Evolutionary conservation across 2,888 invertebrate species (phyloP), one percentile per base, ranked within the genome.

Genomic region (Syritta pipiens): DNA sequence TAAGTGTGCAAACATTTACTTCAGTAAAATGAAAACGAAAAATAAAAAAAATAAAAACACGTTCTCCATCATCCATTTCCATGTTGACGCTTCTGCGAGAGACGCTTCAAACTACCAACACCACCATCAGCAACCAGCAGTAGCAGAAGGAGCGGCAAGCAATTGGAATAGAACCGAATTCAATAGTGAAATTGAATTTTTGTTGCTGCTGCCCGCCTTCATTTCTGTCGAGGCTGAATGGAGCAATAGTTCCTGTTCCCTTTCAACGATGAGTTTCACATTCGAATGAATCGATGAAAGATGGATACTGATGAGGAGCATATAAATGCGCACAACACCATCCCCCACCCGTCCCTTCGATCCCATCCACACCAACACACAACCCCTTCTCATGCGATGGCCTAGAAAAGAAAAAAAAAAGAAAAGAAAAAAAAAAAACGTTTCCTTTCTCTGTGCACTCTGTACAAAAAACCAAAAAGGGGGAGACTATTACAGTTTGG

Each of bases 271-370:
- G 65, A 53, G 67, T 67, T 75, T 68, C 26, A 76, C 76, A 69
- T 69, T 63, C 20, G 51, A 69, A 53, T 69, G 69, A 63, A 69
- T 69, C 76, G 51, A 69, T 69, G 37, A 76, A 63, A 63, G 35
- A 63, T 63, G 68, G 75, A 55, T 68, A 62, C 68, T 59, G 44
- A 55, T 37, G 35, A 51, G 35, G 53, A 19, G 71, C 48, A 53
- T 46, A 20, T 26, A 71, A 49, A 63, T 53, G 51, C 40, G 12
- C 35, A 7, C 46, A 24, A 24, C 7, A 5, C 3, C 12, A 10
- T 7, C 7, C 10, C 4, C 44, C 14, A 10, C 3, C 10, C 26
- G 3, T 12, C 28, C 40, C 4, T 22, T 32, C 32, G 1, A 1
- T 4, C 1, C n/a, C 30, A 30, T 6, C 30, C 10, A 12, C 12